phyloP scores from a whole-genome alignment of 2,113 vertebrate genomes.

The Ellobius talpinus region DNA sequence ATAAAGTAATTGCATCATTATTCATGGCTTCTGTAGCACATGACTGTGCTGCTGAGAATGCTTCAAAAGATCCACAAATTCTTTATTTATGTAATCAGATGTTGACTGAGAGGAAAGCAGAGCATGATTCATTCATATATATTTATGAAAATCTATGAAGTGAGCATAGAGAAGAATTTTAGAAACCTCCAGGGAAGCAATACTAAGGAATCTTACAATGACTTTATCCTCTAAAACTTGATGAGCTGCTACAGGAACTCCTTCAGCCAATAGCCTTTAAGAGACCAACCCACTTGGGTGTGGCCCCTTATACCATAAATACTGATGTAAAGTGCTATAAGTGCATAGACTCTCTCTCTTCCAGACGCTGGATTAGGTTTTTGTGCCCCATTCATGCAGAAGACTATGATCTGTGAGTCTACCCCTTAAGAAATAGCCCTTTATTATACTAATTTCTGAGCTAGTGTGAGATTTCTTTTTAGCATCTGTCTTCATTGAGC shows the following conservation, averaged over 20 bases:
- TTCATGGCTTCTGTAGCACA: background rate
- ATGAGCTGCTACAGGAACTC: background rate
- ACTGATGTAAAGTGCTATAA: no score
- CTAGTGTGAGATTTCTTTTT: no score
- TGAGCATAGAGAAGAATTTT: background rate
- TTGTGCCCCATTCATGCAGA: no score
- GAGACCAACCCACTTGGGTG: no score
- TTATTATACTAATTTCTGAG: no score
- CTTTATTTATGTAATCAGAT: accelerated
- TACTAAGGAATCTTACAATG: background rate
- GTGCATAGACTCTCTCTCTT: no score
- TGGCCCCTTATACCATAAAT: no score
- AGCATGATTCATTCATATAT: accelerated
- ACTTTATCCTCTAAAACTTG: background rate
- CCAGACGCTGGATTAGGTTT: no score
- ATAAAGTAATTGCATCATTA: background rate
- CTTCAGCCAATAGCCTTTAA: no score
- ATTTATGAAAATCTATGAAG: background rate
- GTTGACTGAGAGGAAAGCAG: background rate
- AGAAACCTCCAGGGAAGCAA: background rate
- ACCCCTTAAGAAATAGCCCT: no score
- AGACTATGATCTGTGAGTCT: no score
- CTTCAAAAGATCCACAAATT: background rate
- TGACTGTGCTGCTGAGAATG: background rate
- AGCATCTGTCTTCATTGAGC: no score